Conservation (phyloP, 1,140 invertebrate genomes). For the Gryon sp. region DNA sequence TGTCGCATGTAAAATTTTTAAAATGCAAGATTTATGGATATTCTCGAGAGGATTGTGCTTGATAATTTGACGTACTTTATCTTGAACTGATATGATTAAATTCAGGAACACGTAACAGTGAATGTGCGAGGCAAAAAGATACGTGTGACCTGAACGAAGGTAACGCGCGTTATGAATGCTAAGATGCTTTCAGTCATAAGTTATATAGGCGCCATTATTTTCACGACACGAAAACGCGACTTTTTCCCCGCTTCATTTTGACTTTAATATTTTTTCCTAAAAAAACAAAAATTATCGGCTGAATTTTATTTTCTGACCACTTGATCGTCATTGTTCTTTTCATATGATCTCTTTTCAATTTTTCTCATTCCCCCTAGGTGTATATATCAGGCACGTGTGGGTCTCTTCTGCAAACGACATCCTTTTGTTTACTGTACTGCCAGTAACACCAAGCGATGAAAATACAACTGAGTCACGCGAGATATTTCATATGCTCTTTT, state of each 20-base stretch:
- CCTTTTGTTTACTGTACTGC: constrained; percentile 57
- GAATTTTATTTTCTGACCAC: no score
- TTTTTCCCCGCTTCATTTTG: constrained; percentile 23
- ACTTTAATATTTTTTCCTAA: no score
- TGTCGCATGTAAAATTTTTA: no score
- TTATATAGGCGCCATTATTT: constrained; percentile 58
- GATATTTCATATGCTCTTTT: constrained; percentile 56
- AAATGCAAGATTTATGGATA: background rate
- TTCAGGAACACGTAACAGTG: constrained; percentile 4
- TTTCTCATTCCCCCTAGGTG: no score
- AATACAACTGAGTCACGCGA: constrained; percentile 55
- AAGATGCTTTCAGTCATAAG: constrained; percentile 35
- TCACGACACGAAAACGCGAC: constrained; percentile 42
- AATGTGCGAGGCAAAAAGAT: constrained; percentile 26
- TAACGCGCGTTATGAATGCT: constrained; percentile 57
- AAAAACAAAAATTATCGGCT: no score
- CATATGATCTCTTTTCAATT: constrained; percentile 36
- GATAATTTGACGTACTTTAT: constrained; percentile 39
- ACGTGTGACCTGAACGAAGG: constrained; percentile 31
- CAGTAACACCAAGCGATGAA: constrained; percentile 42
- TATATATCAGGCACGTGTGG: constrained; percentile 49
- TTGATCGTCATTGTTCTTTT: constrained; percentile 16
- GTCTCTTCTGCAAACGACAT: constrained; percentile 48
- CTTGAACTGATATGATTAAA: constrained; percentile 47
- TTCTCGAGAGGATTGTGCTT: background rate